phyloP scores from a whole-genome alignment of 2,888 invertebrate species.

The Onthophagus sagittarius region DNA sequence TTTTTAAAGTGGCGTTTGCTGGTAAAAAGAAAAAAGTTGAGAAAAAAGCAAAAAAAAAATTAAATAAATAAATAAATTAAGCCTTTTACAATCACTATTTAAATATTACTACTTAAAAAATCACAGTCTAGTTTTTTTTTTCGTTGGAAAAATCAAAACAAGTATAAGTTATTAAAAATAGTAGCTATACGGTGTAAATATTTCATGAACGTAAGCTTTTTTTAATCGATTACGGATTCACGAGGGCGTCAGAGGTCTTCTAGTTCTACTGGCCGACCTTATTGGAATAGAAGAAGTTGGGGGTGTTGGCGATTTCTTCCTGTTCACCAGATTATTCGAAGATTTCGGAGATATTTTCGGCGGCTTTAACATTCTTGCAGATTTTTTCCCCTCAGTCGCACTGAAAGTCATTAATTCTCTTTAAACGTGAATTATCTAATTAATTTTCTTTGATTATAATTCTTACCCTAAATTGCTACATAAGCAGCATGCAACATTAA shows the following conservation, averaged over 20 bases:
- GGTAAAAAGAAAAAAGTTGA: background rate
- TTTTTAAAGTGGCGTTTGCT: background rate
- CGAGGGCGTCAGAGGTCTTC: slow-evolving; percentile 23
- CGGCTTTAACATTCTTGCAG: slow-evolving; percentile 27
- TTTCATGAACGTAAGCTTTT: background rate
- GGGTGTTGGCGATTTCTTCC: slow-evolving; percentile 33
- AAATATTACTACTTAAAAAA: background rate
- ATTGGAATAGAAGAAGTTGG: slow-evolving; percentile 39
- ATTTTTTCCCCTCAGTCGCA: slow-evolving; percentile 44
- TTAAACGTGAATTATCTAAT: background rate
- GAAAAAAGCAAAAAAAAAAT: background rate
- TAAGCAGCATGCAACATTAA: slow-evolving; percentile 52
- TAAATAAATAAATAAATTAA: too few species aligned
- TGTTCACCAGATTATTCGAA: slow-evolving; percentile 20
- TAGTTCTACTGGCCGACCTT: slow-evolving; percentile 42
- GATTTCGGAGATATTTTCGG: slow-evolving; percentile 26
- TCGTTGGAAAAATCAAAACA: background rate
- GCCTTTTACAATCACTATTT: too few species aligned
- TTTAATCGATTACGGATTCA: slow-evolving; percentile 1
- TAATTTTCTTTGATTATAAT: background rate
- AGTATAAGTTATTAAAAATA: slow-evolving; percentile 3
- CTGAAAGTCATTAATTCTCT: slow-evolving; percentile 32
- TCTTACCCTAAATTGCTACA: slow-evolving; percentile 56
- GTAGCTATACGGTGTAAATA: slow-evolving; percentile 4
- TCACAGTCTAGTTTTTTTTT: slow-evolving; percentile 9